Base-by-base conservation (phyloP, 2,888 invertebrate species). In the Tolmerus cingulatus region DNA sequence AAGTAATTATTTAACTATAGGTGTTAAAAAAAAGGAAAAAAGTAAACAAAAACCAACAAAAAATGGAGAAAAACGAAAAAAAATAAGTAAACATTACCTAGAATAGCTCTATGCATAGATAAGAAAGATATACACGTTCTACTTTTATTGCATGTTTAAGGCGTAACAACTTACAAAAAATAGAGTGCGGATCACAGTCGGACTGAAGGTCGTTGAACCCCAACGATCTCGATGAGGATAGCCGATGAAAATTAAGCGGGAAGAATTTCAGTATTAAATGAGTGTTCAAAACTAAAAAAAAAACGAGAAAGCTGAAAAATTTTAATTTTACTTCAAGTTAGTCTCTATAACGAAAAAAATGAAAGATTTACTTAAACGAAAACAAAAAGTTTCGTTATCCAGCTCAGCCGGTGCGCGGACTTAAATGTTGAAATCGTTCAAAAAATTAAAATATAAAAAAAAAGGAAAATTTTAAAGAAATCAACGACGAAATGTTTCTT, bases 121-220 rank as follows among this genome's bases (percentile, higher is more conserved):
- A 81, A 81, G 81, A 81, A 66, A 23, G 81, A 81, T 81, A 81
- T 81, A 81, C 55, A n/a, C 78, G 81, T 81, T 81, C 81, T 81
- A 81, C 81, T 81, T 81, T 81, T 81, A 81, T 81, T 81, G 81
- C 81, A 81, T 81, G 81, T 81, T 81, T 55, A 81, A 81, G 66
- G 55, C 51, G 51, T 81, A 40, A 40, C 27, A 66, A 66, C 66
- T 66, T 66, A 27, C 66, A 66, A 66, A 55, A n/a, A 78, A 78
- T 14, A 40, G 78, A 23, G 46, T 37, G 78, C 19, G 23, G 46
- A 66, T 66, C 12, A 66, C 66, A 66, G 66, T 66, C 66, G 66
- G 27, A 27, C 57, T 34, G 76, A n/a, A 76, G n/a, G 51, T 51
- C 51, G 51, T 8, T 51, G 51, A 5, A n/a, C n/a, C 5, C 2